phyloP scores from a whole-genome alignment of 2,113 vertebrate species.

The Pterophyllum scalare region DNA sequence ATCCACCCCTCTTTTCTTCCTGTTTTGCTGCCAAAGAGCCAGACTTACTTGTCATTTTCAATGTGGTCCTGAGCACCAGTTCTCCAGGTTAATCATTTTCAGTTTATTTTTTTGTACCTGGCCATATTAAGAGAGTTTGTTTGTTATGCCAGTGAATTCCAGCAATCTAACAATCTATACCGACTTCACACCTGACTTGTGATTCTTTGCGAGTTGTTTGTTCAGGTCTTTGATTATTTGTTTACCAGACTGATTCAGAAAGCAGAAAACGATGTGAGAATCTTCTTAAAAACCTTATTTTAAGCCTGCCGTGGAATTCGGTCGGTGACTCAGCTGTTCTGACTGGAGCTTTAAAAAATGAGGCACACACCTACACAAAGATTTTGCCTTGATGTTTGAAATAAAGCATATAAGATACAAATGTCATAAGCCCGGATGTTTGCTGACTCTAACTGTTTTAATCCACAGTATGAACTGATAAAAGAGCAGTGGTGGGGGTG shows the following conservation, averaged over 20 bases:
- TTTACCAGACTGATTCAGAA: neutral
- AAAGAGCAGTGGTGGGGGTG: neutral
- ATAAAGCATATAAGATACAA: neutral
- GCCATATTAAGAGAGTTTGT: neutral
- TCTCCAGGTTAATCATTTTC: neutral
- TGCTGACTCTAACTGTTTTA: neutral
- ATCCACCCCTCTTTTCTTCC: neutral
- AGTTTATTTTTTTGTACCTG: neutral
- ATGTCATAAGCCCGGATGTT: neutral
- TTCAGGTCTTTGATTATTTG: neutral
- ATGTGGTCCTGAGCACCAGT: neutral
- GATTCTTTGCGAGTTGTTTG: neutral
- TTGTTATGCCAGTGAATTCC: neutral
- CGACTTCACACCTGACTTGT: no score
- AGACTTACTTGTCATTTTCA: neutral
- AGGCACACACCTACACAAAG: neutral
- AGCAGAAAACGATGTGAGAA: neutral
- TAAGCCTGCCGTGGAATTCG: neutral
- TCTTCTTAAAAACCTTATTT: neutral
- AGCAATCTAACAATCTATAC: no score
- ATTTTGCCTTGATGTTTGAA: neutral
- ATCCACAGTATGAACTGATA: neutral
- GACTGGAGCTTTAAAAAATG: neutral
- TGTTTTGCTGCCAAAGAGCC: neutral
- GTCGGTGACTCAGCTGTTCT: constrained; percentile 43